Conservation (phyloP, 1,140 invertebrate species). For the Macrocentrus cingulum region DNA sequence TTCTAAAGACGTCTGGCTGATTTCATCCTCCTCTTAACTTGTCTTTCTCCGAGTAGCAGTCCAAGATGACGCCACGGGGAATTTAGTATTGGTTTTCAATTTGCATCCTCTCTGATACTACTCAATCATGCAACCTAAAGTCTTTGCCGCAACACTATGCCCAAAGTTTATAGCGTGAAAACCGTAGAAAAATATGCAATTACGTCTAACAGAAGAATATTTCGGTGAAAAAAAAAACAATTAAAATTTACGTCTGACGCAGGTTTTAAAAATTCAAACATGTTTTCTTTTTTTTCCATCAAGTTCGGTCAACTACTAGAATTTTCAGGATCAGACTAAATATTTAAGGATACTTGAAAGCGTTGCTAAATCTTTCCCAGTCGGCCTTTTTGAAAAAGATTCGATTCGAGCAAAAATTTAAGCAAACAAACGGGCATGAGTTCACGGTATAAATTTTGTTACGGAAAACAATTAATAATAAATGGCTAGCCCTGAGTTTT, state of each 20-base stretch:
- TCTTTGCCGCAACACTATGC: slow-evolving; percentile 6
- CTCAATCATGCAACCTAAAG: slow-evolving; percentile 38
- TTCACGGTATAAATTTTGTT: too few species aligned
- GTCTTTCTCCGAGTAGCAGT: background rate
- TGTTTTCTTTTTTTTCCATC: background rate
- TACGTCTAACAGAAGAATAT: too few species aligned
- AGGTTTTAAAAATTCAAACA: too few species aligned
- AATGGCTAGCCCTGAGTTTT: too few species aligned
- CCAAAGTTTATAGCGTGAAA: background rate
- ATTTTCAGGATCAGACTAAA: slow-evolving; percentile 32
- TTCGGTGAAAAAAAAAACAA: too few species aligned
- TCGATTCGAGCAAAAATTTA: background rate
- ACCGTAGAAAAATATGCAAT: background rate
- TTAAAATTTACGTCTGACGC: too few species aligned
- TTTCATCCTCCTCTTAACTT: slow-evolving; percentile 21
- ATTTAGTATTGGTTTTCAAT: slow-evolving; percentile 44
- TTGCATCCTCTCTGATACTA: slow-evolving; percentile 43
- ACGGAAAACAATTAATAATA: too few species aligned
- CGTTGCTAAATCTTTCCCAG: slow-evolving; percentile 35
- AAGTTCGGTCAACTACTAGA: background rate
- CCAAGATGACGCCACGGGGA: background rate
- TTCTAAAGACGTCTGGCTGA: slow-evolving; percentile 4
- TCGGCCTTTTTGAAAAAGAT: too few species aligned
- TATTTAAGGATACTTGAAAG: slow-evolving; percentile 43
- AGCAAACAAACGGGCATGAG: background rate